Conservation (phyloP, 2,888 invertebrate species). For the Aporophyla lueneburgensis region DNA sequence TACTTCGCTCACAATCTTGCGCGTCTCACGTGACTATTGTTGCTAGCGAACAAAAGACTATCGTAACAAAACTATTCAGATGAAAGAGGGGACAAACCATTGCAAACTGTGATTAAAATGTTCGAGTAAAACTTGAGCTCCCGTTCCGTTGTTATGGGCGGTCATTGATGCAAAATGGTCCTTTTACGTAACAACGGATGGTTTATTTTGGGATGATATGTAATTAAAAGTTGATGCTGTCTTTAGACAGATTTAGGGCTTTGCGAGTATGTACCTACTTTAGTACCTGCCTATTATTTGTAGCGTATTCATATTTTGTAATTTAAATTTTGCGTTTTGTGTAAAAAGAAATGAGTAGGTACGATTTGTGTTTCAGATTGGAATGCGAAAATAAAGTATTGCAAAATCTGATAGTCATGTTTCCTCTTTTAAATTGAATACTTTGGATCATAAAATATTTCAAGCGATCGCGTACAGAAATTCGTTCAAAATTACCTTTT, state of each 20-base stretch:
- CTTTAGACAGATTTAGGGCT: not conserved
- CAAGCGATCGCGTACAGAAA: not conserved
- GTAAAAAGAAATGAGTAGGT: not conserved
- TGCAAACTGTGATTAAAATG: conserved; percentile 71
- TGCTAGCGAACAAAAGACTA: conserved; percentile 63
- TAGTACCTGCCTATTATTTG: not conserved
- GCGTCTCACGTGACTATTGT: conserved; percentile 65
- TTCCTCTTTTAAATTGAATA: not conserved
- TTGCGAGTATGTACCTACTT: not conserved
- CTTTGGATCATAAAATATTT: not conserved
- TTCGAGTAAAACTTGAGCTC: conserved; percentile 45
- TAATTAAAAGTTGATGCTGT: not conserved
- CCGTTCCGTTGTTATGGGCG: conserved; percentile 33
- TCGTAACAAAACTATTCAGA: conserved; percentile 66
- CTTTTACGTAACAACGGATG: conserved; percentile 7
- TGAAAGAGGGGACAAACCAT: conserved; percentile 63
- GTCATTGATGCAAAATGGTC: conserved; percentile 43
- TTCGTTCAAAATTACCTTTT: conserved; percentile 14
- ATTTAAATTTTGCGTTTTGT: not conserved
- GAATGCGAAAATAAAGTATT: not conserved
- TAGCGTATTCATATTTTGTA: too few species aligned
- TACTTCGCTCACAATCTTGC: conserved; percentile 59
- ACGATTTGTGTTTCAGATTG: not conserved
- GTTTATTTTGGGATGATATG: not conserved
- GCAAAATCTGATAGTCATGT: not conserved